Conservation (phyloP, 2,888 invertebrate species). For the Noctua pronuba region DNA sequence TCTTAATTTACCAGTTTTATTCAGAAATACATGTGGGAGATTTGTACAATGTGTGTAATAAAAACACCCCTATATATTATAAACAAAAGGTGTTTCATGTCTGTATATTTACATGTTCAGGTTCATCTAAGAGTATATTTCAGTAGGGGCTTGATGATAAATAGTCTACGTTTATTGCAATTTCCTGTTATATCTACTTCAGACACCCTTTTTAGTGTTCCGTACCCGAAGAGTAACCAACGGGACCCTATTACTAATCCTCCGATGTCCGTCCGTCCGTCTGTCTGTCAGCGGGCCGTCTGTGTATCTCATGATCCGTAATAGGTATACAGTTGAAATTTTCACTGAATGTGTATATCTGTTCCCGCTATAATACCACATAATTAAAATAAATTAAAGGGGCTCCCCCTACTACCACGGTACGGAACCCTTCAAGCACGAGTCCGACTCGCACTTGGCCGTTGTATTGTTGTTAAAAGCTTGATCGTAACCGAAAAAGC, state of each 20-base stretch:
- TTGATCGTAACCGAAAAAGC: conserved; percentile 7
- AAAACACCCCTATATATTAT: conserved; percentile 39
- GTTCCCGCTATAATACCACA: too few species aligned
- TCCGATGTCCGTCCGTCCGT: too few species aligned
- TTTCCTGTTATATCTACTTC: not conserved
- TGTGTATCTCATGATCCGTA: too few species aligned
- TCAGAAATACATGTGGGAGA: conserved; percentile 7
- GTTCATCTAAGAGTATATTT: conserved; percentile 7
- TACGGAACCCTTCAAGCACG: too few species aligned
- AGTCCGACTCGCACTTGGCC: too few species aligned
- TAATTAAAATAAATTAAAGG: too few species aligned
- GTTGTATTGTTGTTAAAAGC: not conserved
- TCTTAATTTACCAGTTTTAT: conserved; percentile 46
- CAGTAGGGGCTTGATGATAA: not conserved
- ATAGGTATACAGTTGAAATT: too few species aligned
- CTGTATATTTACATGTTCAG: conserved; percentile 15
- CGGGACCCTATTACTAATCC: too few species aligned
- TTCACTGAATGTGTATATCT: too few species aligned
- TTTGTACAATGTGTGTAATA: conserved; percentile 34
- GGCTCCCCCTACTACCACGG: too few species aligned
- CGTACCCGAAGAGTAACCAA: too few species aligned
- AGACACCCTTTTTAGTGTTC: not conserved
- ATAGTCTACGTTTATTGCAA: not conserved
- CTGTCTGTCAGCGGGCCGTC: too few species aligned
- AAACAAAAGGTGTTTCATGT: conserved; percentile 30